Evolutionary conservation across 2,888 invertebrate species (phyloP), one percentile per base, ranked within the genome.

Genomic region (Cancer borealis): DNA sequence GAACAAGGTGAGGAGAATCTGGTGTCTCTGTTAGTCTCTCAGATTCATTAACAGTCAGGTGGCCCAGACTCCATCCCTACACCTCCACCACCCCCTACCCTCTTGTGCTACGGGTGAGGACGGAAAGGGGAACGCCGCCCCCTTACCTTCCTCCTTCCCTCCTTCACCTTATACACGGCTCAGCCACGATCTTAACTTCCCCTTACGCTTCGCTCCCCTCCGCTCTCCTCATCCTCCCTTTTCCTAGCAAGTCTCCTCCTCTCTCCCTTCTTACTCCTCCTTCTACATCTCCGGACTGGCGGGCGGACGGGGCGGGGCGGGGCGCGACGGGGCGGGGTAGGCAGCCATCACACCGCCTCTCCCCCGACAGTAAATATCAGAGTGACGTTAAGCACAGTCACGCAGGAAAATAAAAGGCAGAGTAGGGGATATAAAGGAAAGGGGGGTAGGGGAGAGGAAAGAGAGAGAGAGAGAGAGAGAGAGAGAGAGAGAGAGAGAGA

Each of bases 361-460:
- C 92, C 92, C 60, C 87, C 87, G 54, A 60, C 88, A 88, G 92
- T 93, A 93, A 93, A 93, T 93, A 93, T 89, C 93, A 73, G 73
- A 93, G 89, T 90, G 93, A 93, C 93, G 93, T 93, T 93, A 89
- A 93, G 93, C 93, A 93, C 93, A 93, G 89, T 88, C 89, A 88
- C 89, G 89, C 93, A 93, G 91, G 90, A 93, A 93, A 93, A 93
- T 93, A 93, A 93, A 91, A 91, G 91, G 84, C 54, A 91, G 91
- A 93, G 54, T 54, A 79, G 91, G 93, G 93, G 45, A 89, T 73
- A 89, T 49, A 88, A 88, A 66, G 88, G 91, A 90, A 73, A 84
- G 66, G 89, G 49, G 47, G 92, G 49, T 21, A 21, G 88, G 87
- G 92, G 39, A 89, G 87, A 47, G 10, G 90, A 47, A 49, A 46